A percentile compares a stretch with the other conserved stretches of the same genome.
Conservation (phyloP, 2,797 vertebrate genomes). For the Lithobates sylvaticus region DNA sequence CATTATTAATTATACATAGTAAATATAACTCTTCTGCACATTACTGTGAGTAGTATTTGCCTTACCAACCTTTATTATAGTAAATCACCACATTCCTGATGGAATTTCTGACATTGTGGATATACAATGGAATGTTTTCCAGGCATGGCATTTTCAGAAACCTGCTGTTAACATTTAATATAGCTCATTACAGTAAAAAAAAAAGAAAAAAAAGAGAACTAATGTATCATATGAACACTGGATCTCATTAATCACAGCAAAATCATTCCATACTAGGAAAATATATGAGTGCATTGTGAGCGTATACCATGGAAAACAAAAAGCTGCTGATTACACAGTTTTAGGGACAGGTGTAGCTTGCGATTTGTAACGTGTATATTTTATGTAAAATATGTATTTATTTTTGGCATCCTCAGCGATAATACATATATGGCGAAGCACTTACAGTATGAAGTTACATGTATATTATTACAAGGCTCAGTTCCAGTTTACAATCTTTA, state of each 20-base stretch:
- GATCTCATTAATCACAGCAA: slow-evolving; percentile 40
- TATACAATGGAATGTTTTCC: slow-evolving; percentile 8
- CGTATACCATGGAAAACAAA: slow-evolving; percentile 7
- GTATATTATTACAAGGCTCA: too few relatives aligned
- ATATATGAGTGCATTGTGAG: background rate
- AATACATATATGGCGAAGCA: too few relatives aligned
- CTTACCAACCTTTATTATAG: background rate
- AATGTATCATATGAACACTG: slow-evolving; percentile 6
- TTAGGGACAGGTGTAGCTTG: background rate
- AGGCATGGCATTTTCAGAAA: slow-evolving; percentile 4
- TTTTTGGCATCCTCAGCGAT: too few relatives aligned
- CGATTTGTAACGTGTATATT: too few relatives aligned
- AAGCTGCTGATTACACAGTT: background rate
- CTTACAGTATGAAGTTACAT: too few relatives aligned
- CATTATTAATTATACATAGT: slow-evolving; percentile 8
- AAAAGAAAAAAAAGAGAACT: slow-evolving; percentile 1
- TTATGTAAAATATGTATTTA: too few relatives aligned
- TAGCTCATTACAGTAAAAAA: slow-evolving; percentile 12
- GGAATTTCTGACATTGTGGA: slow-evolving; percentile 18
- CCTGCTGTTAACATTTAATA: slow-evolving; percentile 31
- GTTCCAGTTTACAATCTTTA: too few relatives aligned
- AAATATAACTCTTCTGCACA: background rate
- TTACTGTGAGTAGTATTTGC: background rate
- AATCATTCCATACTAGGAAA: background rate
- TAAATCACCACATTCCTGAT: background rate